Evolutionary conservation across 2,888 invertebrate genomes (phyloP).

Genomic region (Carterocephalus palaemon): DNA sequence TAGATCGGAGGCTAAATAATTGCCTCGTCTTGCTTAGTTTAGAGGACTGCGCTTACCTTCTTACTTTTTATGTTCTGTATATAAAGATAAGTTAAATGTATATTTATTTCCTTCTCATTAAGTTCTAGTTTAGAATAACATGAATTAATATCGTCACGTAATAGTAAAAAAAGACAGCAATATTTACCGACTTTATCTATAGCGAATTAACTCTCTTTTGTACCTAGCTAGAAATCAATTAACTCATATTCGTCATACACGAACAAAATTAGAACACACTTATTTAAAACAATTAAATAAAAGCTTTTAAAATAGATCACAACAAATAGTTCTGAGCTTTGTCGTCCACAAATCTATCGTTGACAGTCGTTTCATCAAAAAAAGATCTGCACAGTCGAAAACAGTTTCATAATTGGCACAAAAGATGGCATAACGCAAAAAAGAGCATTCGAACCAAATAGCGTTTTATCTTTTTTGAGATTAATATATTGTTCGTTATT

Average conservation of each 20-base stretch:
- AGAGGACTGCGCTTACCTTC: conserved; percentile 27
- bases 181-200: too few relatives aligned
- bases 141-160: too few relatives aligned
- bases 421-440: conserved; percentile 67
- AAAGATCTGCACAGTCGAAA: conserved; percentile 47
- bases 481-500: conserved; percentile 63
- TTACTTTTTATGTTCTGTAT: conserved; percentile 8
- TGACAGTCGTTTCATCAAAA: conserved; percentile 44
- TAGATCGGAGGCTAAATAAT: conserved; percentile 46
- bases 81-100: too few relatives aligned
- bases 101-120: conserved; percentile 17
- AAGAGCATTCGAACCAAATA: conserved; percentile 53
- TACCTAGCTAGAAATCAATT: conserved; percentile 7
- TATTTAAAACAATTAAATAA: too few relatives aligned
- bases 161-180: too few relatives aligned
- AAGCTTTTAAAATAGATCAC: conserved; percentile 1
- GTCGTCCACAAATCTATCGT: conserved; percentile 52
- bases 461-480: conserved; percentile 64
- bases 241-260: too few relatives aligned
- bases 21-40: conserved; percentile 38
- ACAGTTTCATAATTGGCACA: conserved; percentile 72
- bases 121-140: too few relatives aligned
- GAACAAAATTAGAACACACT: too few relatives aligned
- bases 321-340: conserved; percentile 15
- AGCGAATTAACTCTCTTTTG: too few relatives aligned